Evolutionary conservation across 53 echinoderm and acorn worm species (phyloP).

Genomic region (Hippasteria phrygiana): DNA sequence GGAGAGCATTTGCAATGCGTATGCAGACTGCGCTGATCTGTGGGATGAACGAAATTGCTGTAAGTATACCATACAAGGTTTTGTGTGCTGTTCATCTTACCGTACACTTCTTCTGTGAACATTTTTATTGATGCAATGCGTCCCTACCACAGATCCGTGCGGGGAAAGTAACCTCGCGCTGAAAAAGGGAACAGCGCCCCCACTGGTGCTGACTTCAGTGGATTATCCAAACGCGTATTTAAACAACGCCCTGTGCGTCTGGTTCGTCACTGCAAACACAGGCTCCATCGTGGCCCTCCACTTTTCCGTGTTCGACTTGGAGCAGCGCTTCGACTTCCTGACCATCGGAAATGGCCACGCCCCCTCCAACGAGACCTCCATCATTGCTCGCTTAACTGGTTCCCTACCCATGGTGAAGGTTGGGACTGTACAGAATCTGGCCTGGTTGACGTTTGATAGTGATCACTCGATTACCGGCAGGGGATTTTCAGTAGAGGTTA

Average conservation of each 20-base stretch:
- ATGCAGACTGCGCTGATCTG: slow-evolving; percentile 6
- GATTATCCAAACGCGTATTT: neutral
- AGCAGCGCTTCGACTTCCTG: neutral
- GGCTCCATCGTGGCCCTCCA: neutral
- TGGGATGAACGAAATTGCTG: slow-evolving; percentile 33
- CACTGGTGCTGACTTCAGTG: neutral
- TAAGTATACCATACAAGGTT: neutral
- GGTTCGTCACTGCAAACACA: neutral
- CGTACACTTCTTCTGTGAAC: neutral
- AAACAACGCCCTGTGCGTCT: neutral
- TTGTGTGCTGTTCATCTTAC: neutral
- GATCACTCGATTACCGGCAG: neutral
- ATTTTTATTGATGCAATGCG: neutral
- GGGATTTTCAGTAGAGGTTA: neutral
- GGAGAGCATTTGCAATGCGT: slow-evolving; percentile 30
- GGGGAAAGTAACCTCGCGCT: neutral
- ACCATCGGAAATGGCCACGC: slow-evolving; percentile 3
- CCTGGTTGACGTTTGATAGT: slow-evolving; percentile 2
- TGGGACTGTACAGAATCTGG: neutral
- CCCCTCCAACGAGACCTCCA: neutral
- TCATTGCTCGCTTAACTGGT: neutral
- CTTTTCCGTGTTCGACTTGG: neutral
- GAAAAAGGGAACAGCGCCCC: neutral
- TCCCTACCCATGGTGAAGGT: neutral
- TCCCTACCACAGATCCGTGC: neutral